Evolutionary conservation across 1,140 invertebrate species (phyloP), one percentile per base, ranked within the genome.

Genomic region (Mesaphorura yosii): DNA sequence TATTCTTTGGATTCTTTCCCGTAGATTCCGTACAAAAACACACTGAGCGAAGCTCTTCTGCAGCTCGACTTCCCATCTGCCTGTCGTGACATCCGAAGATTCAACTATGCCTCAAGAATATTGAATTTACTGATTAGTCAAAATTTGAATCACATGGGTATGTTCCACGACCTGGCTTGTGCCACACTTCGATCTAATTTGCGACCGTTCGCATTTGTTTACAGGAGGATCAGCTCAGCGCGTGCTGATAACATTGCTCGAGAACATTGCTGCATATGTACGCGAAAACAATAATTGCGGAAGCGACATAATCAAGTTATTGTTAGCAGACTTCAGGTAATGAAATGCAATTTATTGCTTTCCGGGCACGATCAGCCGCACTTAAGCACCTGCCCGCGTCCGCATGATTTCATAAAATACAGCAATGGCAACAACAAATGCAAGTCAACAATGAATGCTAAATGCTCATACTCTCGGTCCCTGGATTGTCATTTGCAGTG

Each of bases 31-130:
- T 88, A 88, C 38, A 91, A 93, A 69, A 95, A 94, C 68, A 89
- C 87, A 42, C 74, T 98, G 31, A 88, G 86, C 63, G 94, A 98
- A 71, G 92, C 90, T 1, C 82, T 98, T 17, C 86, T 90, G 65
- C 80, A 87, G 52, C 71, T 98, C 37, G 93, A 98, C 70, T 91
- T 97, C 72, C 80, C 86, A 49, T 88, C 86, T 54, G 92, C 93
- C 2, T 90, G 95, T 27, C 82, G 84, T 50, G 92, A 98, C 72
- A 85, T 87, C 15, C 78, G 90, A 47, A 76, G 93, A 48, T 96
- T 97, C 71, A 93, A 94, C 70, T 98, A 96, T 70, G 91, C 96
- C 62, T 92, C 88, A 65, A 89, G 91, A 62, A 73, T 98, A 29
- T 71, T 97, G 48, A 83, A 91, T 66, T 73, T 96, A 26, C 73